A percentile compares a stretch with the other conserved stretches of the same genome.
phyloP scores from a whole-genome alignment of 1,140 invertebrate species.

The Seison nebaliae region DNA sequence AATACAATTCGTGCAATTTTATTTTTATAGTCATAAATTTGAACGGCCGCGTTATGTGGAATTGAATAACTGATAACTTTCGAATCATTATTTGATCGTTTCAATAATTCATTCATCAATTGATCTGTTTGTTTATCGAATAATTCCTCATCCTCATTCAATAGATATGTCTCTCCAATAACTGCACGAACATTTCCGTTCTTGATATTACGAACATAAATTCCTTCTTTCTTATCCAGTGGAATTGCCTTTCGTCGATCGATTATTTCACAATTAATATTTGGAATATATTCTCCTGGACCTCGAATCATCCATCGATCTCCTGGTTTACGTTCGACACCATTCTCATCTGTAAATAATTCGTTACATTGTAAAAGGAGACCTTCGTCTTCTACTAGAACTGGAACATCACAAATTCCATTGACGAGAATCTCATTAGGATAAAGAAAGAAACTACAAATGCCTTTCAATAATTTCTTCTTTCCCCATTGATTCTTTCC shows the following conservation, averaged over 20 bases:
- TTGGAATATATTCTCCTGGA: constrained; percentile 32
- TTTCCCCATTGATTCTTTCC: neutral
- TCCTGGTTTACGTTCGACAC: constrained; percentile 21
- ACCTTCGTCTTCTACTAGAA: constrained; percentile 32
- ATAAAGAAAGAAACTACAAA: constrained; percentile 30
- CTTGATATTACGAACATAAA: constrained; percentile 33
- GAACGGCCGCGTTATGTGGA: constrained; percentile 24
- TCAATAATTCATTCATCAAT: constrained; percentile 24
- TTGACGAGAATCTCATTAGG: constrained; percentile 29
- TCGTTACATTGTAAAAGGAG: constrained; percentile 30
- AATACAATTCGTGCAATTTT: constrained; percentile 24
- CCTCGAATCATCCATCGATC: constrained; percentile 34
- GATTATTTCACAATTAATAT: constrained; percentile 32
- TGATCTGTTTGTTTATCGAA: constrained; percentile 33
- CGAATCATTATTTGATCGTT: constrained; percentile 5
- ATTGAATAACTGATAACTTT: constrained; percentile 20
- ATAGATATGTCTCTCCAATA: constrained; percentile 32
- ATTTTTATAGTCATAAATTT: constrained; percentile 22
- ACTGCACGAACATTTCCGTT: constrained; percentile 29
- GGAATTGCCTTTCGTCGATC: constrained; percentile 29
- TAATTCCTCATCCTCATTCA: constrained; percentile 33
- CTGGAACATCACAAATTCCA: constrained; percentile 31
- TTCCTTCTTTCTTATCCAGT: constrained; percentile 34
- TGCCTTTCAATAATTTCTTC: neutral
- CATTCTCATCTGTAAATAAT: constrained; percentile 19